A percentile compares a stretch with the other conserved stretches of the same genome.
Conservation (phyloP, 2,888 invertebrate species). For the Trypoxylon attenuatum region DNA sequence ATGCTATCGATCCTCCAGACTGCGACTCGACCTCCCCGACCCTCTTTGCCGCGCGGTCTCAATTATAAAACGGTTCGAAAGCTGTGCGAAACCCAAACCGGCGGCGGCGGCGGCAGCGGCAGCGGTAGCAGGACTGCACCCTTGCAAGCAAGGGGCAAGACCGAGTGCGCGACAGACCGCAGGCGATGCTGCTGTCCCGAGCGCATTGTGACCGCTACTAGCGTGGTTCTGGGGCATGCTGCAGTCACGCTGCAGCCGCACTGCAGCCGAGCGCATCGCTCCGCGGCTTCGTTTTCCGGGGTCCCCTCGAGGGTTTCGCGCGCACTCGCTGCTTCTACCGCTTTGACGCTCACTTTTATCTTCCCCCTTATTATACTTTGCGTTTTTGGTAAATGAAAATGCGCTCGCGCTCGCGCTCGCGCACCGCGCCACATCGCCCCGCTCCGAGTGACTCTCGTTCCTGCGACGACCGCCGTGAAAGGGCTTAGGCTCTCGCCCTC, state of each 20-base stretch:
- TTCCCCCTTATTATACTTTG: slow-evolving; percentile 36
- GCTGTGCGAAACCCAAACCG: slow-evolving; percentile 36
- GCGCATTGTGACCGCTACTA: no score
- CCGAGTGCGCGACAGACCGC: no score
- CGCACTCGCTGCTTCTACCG: slow-evolving; percentile 31
- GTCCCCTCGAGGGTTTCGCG: slow-evolving; percentile 20
- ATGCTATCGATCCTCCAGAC: slow-evolving; percentile 62
- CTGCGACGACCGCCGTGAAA: slow-evolving; percentile 16
- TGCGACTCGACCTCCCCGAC: slow-evolving; percentile 25
- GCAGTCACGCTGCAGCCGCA: not conserved
- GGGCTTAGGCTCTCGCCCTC: no score
- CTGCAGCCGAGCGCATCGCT: slow-evolving; percentile 1
- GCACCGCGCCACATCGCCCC: not conserved
- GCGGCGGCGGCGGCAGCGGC: not conserved
- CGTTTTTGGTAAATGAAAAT: slow-evolving; percentile 55
- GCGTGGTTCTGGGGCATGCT: not conserved
- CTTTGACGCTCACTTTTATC: slow-evolving; percentile 45
- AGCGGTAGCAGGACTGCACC: not conserved
- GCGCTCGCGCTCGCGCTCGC: not conserved
- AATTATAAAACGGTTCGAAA: slow-evolving; percentile 71
- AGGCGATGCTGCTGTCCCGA: no score
- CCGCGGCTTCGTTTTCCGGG: slow-evolving; percentile 29
- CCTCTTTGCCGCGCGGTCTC: slow-evolving; percentile 54
- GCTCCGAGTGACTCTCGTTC: no score
- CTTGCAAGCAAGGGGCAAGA: not conserved